Evolutionary conservation across 37 sponge, comb jelly and placozoan species (phyloP).

Genomic region (Geodia barretti): DNA sequence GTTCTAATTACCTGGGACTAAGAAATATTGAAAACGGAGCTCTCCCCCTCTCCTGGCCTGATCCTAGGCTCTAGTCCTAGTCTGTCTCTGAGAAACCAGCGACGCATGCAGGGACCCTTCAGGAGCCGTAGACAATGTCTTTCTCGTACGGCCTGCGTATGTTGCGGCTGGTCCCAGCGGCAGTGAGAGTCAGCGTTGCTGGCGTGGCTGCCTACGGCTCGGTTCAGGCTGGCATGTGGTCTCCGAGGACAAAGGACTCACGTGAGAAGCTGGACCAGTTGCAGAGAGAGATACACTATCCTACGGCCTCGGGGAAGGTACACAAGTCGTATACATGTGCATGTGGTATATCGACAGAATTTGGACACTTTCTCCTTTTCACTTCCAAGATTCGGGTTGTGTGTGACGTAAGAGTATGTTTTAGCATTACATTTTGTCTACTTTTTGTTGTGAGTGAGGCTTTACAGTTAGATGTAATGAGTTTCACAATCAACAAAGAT

Average conservation of each 20-base stretch:
- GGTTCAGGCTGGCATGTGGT: constrained; percentile 55
- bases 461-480: too few species aligned
- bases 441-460: too few species aligned
- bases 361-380: neutral
- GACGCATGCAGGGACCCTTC: too few species aligned
- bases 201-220: constrained; percentile 57
- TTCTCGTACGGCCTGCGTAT: neutral
- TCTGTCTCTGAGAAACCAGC: too few species aligned
- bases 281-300: constrained; percentile 27
- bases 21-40: too few species aligned
- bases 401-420: too few species aligned
- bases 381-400: neutral
- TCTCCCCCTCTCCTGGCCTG: too few species aligned
- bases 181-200: constrained; percentile 16
- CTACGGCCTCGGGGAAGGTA: neutral
- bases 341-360: neutral
- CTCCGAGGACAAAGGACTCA: constrained; percentile 14
- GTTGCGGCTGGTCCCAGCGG: constrained; percentile 7
- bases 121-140: too few species aligned
- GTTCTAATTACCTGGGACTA: too few species aligned
- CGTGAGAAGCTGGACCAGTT: constrained; percentile 38
- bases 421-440: too few species aligned
- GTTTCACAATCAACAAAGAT: too few species aligned
- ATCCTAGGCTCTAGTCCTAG: too few species aligned
- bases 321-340: neutral